Evolutionary conservation across 92 coral and sea anemone genomes (phyloP).

Genomic region (Umimayanthus chanpuru): DNA sequence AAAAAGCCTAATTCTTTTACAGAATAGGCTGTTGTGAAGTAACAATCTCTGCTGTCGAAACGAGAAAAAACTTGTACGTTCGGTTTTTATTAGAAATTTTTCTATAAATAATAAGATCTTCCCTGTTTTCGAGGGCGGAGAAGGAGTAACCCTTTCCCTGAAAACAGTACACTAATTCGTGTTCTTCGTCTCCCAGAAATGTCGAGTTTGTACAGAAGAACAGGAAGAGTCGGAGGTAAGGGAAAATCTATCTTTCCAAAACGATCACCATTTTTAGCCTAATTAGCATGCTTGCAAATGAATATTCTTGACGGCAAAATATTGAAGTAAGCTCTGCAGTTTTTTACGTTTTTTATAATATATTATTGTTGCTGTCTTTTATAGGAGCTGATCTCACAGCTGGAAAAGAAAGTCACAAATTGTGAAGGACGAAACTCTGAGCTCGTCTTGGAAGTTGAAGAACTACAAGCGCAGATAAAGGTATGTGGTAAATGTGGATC

Average conservation of each 20-base stretch:
- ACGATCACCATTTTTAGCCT: background rate
- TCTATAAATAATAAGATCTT: too few species aligned
- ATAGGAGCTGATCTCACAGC: constrained; percentile 35
- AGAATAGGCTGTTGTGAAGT: background rate
- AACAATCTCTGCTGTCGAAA: background rate
- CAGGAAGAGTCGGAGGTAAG: constrained; percentile 42
- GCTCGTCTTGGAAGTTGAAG: constrained; percentile 30
- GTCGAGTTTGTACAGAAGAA: constrained; percentile 37
- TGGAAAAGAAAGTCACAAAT: constrained; percentile 40
- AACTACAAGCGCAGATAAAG: constrained; percentile 34
- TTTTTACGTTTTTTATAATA: too few species aligned
- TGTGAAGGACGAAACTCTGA: constrained; percentile 19
- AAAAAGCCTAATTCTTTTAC: too few species aligned
- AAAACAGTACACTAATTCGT: too few species aligned
- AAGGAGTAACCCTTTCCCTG: background rate
- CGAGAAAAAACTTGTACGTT: too few species aligned
- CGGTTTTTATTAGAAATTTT: background rate
- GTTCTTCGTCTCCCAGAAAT: constrained; percentile 20
- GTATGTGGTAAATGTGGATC: background rate
- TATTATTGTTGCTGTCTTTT: background rate
- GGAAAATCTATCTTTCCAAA: background rate
- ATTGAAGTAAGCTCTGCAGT: too few species aligned
- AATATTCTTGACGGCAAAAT: background rate
- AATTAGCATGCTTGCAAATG: background rate
- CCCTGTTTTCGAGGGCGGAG: too few species aligned